Evolutionary conservation across 2,888 invertebrate genomes (phyloP), one percentile per base, ranked within the genome.

Genomic region (Trissonchulus sp.): DNA sequence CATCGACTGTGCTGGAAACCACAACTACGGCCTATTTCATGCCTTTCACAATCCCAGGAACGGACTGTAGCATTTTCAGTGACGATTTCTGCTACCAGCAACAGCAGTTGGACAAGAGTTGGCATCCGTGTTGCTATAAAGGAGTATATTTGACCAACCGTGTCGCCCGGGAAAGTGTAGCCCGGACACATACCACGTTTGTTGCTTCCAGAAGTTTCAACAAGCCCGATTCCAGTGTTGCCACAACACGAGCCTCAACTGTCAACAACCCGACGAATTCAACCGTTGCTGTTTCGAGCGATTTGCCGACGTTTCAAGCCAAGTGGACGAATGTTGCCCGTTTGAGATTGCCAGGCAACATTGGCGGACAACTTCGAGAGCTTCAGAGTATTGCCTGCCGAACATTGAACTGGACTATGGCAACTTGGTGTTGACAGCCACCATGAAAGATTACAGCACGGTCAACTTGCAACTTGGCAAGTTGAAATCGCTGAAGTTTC

Each of bases 191-290:
- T 74, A 77, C 0, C 82, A 82, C 62, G 75, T 84, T 30, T 83
- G 83, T 65, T 83, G 83, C 73, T 81, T 83, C 63, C 83, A 83
- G 76, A 82, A 82, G 72, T 83, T 83, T 76, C 74, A 84, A n/a
- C 83, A 83, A 79, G 79, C 81, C 0, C 80, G 79, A 68, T 81
- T 77, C 73, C 73, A 77, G 8, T 83, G 83, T 72, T 83, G 83
- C 72, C 76, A 78, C n/a, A 68, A 75, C 31, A 35, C 38, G 2
- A 38, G 65, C 15, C 77, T 78, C 0, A 74, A 77, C 0, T 78
- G 76, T n/a, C 77, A 77, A 31, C 34, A 72, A n/a, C 77, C 81
- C 1, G 82, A 83, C 76, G 76, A 79, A 30, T 83, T 83, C 78
- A 81, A 80, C 72, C 78, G 79, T 36, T 83, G 83, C 74, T 83